These are phyloP conservation scores for Centropus bengalensis DNA, from an alignment of 2,113 vertebrate genomes.

Conservation along the genomic window DNA sequence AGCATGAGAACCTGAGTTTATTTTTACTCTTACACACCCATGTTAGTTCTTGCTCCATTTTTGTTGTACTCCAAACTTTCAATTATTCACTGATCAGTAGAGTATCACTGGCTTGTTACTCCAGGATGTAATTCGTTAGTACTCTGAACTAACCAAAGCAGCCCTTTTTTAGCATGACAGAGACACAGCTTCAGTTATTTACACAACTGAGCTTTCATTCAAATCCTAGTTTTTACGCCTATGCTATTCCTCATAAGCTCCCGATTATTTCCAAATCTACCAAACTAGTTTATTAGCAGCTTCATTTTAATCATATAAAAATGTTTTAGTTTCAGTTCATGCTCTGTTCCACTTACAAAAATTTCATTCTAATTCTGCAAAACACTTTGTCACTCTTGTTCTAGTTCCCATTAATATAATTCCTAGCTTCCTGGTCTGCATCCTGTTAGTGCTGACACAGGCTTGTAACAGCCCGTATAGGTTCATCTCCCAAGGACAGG, in stretches of 20 bases:
- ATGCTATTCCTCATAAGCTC: neutral
- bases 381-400: neutral
- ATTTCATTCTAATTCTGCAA: slow-evolving; percentile 18
- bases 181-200: neutral
- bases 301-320: neutral
- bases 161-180: neutral
- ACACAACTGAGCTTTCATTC: neutral
- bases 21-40: neutral
- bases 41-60: neutral
- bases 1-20: neutral
- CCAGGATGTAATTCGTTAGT: neutral
- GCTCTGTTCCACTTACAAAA: neutral
- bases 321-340: neutral
- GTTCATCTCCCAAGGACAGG: slow-evolving; percentile 22
- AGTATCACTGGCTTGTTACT: neutral
- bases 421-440: slow-evolving; percentile 15
- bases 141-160: neutral
- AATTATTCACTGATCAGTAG: neutral
- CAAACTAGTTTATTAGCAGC: neutral
- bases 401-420: slow-evolving; percentile 33
- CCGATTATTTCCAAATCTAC: neutral
- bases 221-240: neutral
- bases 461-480: neutral
- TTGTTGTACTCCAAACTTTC: neutral
- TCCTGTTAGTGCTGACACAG: slow-evolving; percentile 37